Conservation (phyloP, 2,797 vertebrate species). For the Simalia tracyae region DNA sequence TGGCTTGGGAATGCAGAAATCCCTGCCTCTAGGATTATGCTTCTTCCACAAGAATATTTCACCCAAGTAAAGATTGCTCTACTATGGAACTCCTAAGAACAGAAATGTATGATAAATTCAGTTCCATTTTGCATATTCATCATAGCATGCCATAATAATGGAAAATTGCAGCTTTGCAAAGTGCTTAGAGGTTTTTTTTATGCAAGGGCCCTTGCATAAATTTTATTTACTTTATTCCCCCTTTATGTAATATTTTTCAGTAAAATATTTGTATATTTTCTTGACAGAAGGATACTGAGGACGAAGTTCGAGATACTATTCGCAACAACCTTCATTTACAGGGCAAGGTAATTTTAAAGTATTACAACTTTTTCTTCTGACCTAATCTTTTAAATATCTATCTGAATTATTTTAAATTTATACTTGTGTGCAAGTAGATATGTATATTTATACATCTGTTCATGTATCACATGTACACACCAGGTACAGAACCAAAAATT, state of each 20-base stretch:
- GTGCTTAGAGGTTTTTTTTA: neutral
- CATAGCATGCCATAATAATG: neutral
- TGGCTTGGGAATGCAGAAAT: neutral
- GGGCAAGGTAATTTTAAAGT: slow-evolving; percentile 83
- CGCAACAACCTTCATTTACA: slow-evolving; percentile 91
- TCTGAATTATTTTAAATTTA: neutral
- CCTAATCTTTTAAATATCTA: neutral
- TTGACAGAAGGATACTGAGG: slow-evolving; percentile 93
- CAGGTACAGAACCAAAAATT: neutral
- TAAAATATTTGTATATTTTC: slow-evolving; percentile 51
- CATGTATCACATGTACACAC: neutral
- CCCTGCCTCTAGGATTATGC: neutral
- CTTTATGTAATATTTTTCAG: neutral
- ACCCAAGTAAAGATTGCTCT: neutral
- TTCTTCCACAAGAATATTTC: neutral
- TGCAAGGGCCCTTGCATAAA: no score
- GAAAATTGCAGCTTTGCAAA: neutral
- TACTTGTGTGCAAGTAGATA: neutral
- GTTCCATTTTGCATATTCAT: neutral
- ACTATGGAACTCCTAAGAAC: neutral
- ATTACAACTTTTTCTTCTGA: slow-evolving; percentile 18
- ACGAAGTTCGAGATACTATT: slow-evolving; percentile 90
- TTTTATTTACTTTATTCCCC: no score
- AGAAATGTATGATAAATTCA: neutral
- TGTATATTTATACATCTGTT: neutral